Conservation (phyloP, 2,888 invertebrate species). For the Muscina levida region DNA sequence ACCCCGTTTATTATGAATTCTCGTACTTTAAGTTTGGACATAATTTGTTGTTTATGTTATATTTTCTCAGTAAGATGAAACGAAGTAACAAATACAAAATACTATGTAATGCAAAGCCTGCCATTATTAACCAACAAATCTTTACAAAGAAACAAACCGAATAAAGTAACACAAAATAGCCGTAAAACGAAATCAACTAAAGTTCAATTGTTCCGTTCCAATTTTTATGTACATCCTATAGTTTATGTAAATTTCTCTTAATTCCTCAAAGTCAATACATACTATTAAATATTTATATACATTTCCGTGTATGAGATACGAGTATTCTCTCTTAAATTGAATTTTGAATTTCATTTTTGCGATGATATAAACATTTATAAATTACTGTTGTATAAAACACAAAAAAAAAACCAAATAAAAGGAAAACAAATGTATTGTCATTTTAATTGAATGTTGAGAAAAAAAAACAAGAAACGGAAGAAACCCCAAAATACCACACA, state of each 20-base stretch:
- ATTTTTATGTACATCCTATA: constrained; percentile 36
- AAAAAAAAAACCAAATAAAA: too few species aligned
- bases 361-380: constrained; percentile 27
- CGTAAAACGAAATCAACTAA: constrained; percentile 64
- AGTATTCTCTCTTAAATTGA: constrained; percentile 45
- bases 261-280: constrained; percentile 66
- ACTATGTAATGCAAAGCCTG: constrained; percentile 77
- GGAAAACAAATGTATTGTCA: constrained; percentile 57
- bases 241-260: constrained; percentile 57
- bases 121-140: constrained; percentile 68
- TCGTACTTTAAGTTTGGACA: background rate
- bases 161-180: constrained; percentile 66
- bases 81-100: constrained; percentile 71
- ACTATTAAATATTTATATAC: constrained; percentile 47
- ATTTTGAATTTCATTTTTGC: constrained; percentile 42
- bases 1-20: constrained; percentile 28
- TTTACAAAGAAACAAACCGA: constrained; percentile 42
- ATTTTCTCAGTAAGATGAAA: constrained; percentile 40
- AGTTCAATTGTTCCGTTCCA: constrained; percentile 72
- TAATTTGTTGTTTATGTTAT: background rate
- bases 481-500: constrained; percentile 51
- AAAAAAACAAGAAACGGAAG: constrained; percentile 52
- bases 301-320: background rate
- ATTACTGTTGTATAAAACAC: constrained; percentile 60
- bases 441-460: constrained; percentile 67